These are phyloP conservation scores for Rhabdomys pumilio DNA, from an alignment of 2,797 vertebrate species.

Conservation along the genomic window DNA sequence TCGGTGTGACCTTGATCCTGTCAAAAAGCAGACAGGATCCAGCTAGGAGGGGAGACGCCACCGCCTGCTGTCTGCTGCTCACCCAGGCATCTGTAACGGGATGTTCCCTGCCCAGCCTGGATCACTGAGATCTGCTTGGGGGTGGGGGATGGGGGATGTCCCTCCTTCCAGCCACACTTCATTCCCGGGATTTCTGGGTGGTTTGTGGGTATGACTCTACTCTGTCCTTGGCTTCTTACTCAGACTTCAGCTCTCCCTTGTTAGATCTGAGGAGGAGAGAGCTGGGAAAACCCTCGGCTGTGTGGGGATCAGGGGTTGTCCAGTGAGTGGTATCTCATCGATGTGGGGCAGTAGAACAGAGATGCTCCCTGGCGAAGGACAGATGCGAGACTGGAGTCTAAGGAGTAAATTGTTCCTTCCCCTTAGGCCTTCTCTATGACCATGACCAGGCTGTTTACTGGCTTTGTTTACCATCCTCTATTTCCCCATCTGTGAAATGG, in stretches of 20 bases:
- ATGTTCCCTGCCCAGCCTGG: conserved; percentile 39
- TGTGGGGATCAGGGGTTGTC: neutral
- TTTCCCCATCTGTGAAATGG: neutral
- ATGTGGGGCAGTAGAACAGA: neutral
- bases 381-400: fast-evolving
- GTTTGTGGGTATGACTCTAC: conserved; percentile 71
- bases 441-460: fast-evolving
- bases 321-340: fast-evolving
- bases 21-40: neutral
- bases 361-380: fast-evolving
- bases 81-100: conserved; percentile 4
- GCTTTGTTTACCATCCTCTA: neutral
- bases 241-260: neutral
- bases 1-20: neutral
- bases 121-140: neutral
- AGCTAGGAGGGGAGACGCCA: neutral
- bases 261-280: conserved; percentile 42
- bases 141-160: neutral
- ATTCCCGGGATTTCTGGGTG: conserved; percentile 81
- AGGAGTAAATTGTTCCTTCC: fast-evolving
- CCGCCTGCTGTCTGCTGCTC: neutral
- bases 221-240: conserved; percentile 30
- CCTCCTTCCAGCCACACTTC: neutral
- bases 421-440: neutral
- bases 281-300: neutral